Base-by-base conservation (phyloP, 2,113 vertebrate genomes). In the Sylvicapra grimmia region DNA sequence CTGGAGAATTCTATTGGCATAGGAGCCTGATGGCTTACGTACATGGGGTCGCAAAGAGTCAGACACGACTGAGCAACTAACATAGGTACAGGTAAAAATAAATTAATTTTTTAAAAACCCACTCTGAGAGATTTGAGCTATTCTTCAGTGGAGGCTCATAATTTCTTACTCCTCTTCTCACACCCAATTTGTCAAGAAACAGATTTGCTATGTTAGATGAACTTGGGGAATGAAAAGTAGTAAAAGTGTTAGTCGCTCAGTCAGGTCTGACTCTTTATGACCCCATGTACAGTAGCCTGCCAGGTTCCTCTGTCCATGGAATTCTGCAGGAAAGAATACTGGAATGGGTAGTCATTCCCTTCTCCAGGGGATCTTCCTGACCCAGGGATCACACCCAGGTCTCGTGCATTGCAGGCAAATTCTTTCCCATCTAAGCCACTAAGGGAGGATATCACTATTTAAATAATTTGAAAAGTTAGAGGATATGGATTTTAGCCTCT, bases 401-500 rank as follows among this genome's bases (percentile, higher is more conserved):
- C 72, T 77, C 23, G 23, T 77, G 23, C 36, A 77, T 14, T 25
- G 21, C 72, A 77, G 68, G 12, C 36, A 77, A 77, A 77, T 27
- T 44, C 11, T 44, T 77, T 77, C 40, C 40, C 12, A 77, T 44
- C 40, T 77, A 44, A 77, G 40, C 72, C 72, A 77, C 72, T 25
- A 44, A 40, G 23, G 36, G 72, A 94, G 31, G 27, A 16, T 7
- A 77, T 44, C 7, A 36, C 23, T 94, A 88, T 85, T 94, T 94
- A 88, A 95, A 96, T 29, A 63, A 89, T 96, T 87, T 94, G 6
- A 84, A 95, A 91, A 94, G 33, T 59, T 53, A 82, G 29, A 97
- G 80, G 47, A 80, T 58, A 86, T 8, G 12, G 29, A 85, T 84
- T 96, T 86, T 90, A 51, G 51, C 27, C 4, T 47, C 19, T 77